These are phyloP conservation scores for Limnephilus auricula DNA, from an alignment of 2,888 invertebrate genomes.

Conservation along the genomic window DNA sequence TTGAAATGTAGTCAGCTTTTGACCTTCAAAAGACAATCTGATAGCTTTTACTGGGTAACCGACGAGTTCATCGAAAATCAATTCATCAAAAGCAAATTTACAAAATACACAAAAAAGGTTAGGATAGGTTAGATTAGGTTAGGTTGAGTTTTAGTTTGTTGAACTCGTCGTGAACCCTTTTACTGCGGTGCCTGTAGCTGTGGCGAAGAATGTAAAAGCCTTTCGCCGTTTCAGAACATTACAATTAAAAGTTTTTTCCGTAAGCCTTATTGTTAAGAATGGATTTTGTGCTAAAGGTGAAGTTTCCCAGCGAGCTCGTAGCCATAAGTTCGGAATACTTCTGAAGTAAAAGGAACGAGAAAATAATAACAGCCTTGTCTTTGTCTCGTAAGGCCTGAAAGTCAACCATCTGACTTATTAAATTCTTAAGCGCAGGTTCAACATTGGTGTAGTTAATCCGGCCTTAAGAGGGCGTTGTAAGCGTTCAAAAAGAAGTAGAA, in stretches of 20 bases:
- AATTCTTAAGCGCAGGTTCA: too few relatives aligned
- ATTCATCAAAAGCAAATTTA: too few relatives aligned
- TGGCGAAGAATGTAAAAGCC: background rate
- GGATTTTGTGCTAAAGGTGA: background rate
- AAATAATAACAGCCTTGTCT: background rate
- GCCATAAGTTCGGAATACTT: background rate
- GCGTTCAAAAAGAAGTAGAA: too few relatives aligned
- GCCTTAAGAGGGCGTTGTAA: too few relatives aligned
- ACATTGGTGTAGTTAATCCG: too few relatives aligned
- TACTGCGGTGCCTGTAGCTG: background rate
- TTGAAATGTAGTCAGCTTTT: background rate
- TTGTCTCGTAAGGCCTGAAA: background rate
- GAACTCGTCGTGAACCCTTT: too few relatives aligned
- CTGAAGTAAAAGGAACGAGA: background rate
- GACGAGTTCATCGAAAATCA: too few relatives aligned
- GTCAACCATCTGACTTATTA: background rate
- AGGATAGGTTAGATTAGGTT: too few relatives aligned
- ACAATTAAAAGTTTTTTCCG: constrained; percentile 1
- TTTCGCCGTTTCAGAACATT: background rate
- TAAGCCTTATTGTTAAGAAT: background rate
- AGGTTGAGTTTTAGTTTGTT: too few relatives aligned
- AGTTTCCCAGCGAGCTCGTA: background rate
- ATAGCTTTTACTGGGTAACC: background rate
- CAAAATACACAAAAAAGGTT: too few relatives aligned
- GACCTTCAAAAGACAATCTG: background rate